Conservation (phyloP, 2,888 invertebrate species). For the Sinhomidia bicolor region DNA sequence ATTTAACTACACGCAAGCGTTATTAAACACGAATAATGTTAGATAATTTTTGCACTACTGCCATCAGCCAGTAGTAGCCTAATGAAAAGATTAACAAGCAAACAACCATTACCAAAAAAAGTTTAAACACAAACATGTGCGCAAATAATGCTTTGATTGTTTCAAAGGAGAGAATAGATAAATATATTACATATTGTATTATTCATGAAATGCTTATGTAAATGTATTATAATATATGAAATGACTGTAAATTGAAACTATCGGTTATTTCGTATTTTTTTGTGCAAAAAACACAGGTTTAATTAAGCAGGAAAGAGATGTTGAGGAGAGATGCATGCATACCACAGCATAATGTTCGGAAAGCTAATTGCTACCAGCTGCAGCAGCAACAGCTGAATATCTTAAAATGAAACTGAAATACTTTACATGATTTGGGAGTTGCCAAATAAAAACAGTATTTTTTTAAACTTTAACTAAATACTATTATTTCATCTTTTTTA, state of each 20-base stretch:
- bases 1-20: neutral
- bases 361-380: neutral
- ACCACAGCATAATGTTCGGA: neutral
- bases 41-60: neutral
- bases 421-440: slow-evolving; percentile 21
- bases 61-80: neutral
- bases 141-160: too few relatives aligned
- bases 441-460: neutral
- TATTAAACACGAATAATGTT: neutral
- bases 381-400: neutral
- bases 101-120: neutral
- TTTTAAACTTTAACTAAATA: neutral
- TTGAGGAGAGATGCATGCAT: too few relatives aligned
- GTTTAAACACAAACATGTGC: too few relatives aligned
- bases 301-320: slow-evolving; percentile 28
- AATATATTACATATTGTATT: too few relatives aligned
- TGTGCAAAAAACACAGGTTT: neutral
- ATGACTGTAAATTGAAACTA: too few relatives aligned
- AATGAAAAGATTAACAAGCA: neutral
- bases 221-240: too few relatives aligned
- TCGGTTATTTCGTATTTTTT: neutral
- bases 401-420: too few relatives aligned
- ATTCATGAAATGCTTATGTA: too few relatives aligned
- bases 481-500: neutral
- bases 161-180: too few relatives aligned